These are phyloP conservation scores for Conops quadrifasciatus DNA, from an alignment of 2,888 invertebrate genomes.

Conservation along the genomic window DNA sequence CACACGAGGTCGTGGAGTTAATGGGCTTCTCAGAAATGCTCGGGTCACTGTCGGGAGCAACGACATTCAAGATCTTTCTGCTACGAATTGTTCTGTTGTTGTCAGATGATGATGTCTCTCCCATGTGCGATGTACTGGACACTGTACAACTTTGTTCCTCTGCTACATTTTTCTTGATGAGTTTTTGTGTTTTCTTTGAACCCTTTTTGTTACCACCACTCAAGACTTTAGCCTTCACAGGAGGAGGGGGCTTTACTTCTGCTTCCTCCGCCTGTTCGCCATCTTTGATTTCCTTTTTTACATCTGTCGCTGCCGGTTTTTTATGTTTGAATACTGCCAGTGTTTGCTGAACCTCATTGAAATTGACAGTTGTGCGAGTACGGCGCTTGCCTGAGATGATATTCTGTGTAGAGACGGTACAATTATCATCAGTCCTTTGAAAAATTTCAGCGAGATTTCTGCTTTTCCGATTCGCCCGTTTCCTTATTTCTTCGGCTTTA, in stretches of 20 bases:
- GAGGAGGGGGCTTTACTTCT: neutral
- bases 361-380: slow-evolving; percentile 50
- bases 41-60: slow-evolving; percentile 41
- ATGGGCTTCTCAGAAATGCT: slow-evolving; percentile 44
- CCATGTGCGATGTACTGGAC: slow-evolving; percentile 47
- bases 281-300: slow-evolving; percentile 21
- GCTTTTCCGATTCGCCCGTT: slow-evolving; percentile 37
- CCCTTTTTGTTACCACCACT: slow-evolving; percentile 1
- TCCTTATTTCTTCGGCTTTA: slow-evolving; percentile 42
- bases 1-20: slow-evolving; percentile 36
- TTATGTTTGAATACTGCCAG: slow-evolving; percentile 45
- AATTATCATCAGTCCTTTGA: slow-evolving; percentile 55
- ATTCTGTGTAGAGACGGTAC: slow-evolving; percentile 60
- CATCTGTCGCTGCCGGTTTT: slow-evolving; percentile 14
- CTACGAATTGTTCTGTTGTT: neutral
- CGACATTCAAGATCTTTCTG: neutral
- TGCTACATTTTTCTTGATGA: slow-evolving; percentile 24
- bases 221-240: neutral
- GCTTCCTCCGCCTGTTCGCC: neutral
- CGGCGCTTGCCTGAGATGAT: slow-evolving; percentile 59
- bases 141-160: slow-evolving; percentile 49
- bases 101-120: slow-evolving; percentile 39
- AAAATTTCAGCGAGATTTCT: slow-evolving; percentile 51
- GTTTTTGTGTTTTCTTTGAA: slow-evolving; percentile 4
- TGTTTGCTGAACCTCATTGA: slow-evolving; percentile 53